Conservation (phyloP, 2,113 vertebrate species). For the Phyllostomus discolor region DNA sequence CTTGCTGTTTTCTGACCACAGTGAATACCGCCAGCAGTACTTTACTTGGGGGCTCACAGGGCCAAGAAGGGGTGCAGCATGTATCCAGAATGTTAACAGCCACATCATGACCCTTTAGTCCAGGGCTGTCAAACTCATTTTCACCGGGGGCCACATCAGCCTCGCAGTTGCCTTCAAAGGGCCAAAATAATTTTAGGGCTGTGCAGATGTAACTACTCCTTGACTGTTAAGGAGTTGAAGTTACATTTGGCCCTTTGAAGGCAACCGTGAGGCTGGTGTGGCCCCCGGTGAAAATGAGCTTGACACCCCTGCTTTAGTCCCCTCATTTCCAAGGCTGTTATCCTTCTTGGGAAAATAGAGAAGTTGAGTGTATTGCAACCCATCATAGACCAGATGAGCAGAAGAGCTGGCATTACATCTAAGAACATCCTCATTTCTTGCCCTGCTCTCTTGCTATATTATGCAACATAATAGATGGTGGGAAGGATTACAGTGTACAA, state of each 20-base stretch:
- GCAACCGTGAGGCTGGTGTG: too few species aligned
- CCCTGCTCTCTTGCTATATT: background rate
- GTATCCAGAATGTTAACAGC: background rate
- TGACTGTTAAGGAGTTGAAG: too few species aligned
- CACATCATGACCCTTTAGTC: background rate
- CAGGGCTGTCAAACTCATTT: too few species aligned
- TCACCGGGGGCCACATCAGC: too few species aligned
- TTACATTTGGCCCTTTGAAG: too few species aligned
- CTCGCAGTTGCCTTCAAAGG: too few species aligned
- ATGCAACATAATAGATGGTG: background rate
- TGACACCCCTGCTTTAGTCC: background rate
- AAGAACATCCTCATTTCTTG: background rate
- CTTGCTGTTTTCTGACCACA: background rate
- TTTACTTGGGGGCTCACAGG: background rate
- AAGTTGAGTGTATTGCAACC: background rate
- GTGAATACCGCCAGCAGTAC: background rate
- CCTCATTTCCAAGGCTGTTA: background rate
- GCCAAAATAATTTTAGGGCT: too few species aligned
- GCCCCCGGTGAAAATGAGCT: too few species aligned
- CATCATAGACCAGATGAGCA: background rate
- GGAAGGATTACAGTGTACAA: background rate
- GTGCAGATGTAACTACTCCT: too few species aligned
- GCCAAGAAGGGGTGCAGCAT: background rate
- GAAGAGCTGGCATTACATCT: background rate
- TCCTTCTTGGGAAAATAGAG: background rate